Percentiles rank a stretch among this genome's conserved stretches.
Conservation (phyloP, 2,888 invertebrate species). For the Acholoe squamosa region DNA sequence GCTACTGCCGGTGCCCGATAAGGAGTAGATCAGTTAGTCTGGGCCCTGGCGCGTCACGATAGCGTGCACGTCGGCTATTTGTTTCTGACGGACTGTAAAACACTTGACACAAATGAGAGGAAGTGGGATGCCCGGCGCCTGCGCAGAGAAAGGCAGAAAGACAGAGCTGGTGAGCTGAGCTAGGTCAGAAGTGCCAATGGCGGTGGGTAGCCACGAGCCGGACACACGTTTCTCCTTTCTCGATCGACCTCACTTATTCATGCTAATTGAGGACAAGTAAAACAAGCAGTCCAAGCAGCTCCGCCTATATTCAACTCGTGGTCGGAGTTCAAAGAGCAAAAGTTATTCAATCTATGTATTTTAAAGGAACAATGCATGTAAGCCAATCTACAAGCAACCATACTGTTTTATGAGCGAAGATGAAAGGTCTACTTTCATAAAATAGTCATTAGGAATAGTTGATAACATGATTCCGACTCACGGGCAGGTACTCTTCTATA, state of each 20-base stretch:
- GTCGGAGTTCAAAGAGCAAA: too few relatives aligned
- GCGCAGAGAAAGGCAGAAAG: background rate
- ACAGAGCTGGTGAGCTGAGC: background rate
- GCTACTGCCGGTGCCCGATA: background rate
- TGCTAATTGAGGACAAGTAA: background rate
- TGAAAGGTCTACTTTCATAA: too few relatives aligned
- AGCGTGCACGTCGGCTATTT: conserved; percentile 9
- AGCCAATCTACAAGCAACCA: too few relatives aligned
- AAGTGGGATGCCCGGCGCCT: background rate
- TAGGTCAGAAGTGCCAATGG: background rate
- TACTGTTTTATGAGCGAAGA: too few relatives aligned
- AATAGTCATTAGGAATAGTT: too few relatives aligned
- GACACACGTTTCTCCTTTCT: background rate
- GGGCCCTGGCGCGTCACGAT: background rate
- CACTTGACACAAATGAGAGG: conserved; percentile 30
- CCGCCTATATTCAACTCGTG: too few relatives aligned
- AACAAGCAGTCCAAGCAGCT: too few relatives aligned
- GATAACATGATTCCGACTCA: too few relatives aligned
- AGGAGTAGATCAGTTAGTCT: background rate
- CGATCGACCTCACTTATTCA: background rate
- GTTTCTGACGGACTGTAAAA: conserved; percentile 21
- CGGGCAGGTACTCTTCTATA: too few relatives aligned
- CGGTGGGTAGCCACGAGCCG: background rate
- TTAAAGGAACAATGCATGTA: too few relatives aligned
- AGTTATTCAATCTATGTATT: too few relatives aligned